Evolutionary conservation across 2,113 vertebrate species (phyloP).

Genomic region (Actinemys pallida): DNA sequence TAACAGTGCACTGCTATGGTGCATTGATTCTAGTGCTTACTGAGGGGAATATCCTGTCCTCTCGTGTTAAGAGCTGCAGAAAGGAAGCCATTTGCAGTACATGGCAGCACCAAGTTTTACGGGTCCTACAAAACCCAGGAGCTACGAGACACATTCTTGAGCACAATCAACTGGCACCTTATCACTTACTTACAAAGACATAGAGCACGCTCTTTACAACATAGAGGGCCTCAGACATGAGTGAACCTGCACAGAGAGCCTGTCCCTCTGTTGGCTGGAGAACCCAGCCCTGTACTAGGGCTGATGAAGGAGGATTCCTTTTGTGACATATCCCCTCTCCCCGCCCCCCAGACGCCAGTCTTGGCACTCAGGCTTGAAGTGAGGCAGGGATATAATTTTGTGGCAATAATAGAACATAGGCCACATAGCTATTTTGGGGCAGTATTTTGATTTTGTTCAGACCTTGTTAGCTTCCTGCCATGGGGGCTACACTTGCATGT

Average conservation of each 20-base stretch:
- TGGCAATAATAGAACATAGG: background rate
- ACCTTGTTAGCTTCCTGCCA: background rate
- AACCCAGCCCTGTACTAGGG: background rate
- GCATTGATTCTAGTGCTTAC: background rate
- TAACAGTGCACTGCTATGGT: background rate
- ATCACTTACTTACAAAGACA: background rate
- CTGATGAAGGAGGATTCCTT: background rate
- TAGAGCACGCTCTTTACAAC: background rate
- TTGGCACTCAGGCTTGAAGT: background rate
- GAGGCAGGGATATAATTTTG: background rate
- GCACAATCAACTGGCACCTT: background rate
- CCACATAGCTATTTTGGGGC: background rate
- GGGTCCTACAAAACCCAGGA: background rate
- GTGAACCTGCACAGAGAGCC: background rate
- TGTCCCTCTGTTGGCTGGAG: background rate
- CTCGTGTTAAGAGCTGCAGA: background rate
- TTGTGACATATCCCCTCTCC: background rate
- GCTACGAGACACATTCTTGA: background rate
- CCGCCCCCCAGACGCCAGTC: background rate
- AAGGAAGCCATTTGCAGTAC: background rate
- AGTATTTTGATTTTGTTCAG: background rate
- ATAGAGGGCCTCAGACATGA: background rate
- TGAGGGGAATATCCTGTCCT: background rate
- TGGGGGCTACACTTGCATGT: background rate
- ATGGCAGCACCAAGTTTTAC: background rate